Evolutionary conservation across 2,113 vertebrate species (phyloP).

Genomic region (Peromyscus leucopus): DNA sequence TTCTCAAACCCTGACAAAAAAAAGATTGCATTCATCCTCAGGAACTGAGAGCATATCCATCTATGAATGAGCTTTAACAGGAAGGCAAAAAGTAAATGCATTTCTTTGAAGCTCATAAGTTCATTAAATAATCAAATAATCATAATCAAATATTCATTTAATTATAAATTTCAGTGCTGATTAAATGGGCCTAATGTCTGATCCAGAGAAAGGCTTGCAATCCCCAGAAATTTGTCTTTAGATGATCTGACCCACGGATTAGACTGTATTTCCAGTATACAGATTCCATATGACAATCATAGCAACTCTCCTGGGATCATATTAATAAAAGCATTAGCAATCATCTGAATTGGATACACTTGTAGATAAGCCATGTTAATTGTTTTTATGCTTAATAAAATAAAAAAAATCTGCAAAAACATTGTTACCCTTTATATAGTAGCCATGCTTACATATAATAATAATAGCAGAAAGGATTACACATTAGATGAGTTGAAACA

Average conservation of each 20-base stretch:
- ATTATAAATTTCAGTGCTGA: slow-evolving; percentile 45
- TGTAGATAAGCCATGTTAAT: background rate
- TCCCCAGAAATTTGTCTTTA: slow-evolving; percentile 21
- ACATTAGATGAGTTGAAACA: background rate
- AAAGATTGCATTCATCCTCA: background rate
- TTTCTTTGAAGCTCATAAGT: background rate
- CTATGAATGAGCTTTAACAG: background rate
- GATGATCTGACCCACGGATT: background rate
- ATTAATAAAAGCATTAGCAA: background rate
- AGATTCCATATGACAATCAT: background rate
- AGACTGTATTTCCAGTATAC: background rate
- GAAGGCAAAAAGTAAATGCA: slow-evolving; percentile 26
- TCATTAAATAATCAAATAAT: background rate
- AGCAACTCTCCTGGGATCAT: background rate
- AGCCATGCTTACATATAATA: background rate
- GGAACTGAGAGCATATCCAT: background rate
- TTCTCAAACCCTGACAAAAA: background rate
- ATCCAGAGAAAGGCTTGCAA: background rate
- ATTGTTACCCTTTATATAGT: background rate
- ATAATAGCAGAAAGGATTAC: background rate
- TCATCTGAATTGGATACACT: background rate
- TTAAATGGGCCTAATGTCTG: background rate
- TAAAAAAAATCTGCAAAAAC: background rate
- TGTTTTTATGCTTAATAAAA: background rate
- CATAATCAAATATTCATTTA: background rate